Evolutionary conservation across 2,113 vertebrate species (phyloP).

Genomic region (Lasiurus cinereus): DNA sequence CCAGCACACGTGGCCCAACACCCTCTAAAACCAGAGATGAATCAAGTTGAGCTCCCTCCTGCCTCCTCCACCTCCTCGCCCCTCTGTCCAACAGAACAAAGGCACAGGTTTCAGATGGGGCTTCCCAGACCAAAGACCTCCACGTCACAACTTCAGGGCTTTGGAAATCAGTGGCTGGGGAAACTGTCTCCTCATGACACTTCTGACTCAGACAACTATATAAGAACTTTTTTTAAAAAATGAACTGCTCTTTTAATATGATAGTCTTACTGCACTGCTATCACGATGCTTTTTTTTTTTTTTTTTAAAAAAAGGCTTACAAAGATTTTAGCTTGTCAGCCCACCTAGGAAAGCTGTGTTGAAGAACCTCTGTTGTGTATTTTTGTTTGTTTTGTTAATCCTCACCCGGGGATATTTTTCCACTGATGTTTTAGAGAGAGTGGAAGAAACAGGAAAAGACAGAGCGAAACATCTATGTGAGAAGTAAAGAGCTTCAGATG

Average conservation of each 20-base stretch:
- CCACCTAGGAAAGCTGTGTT: neutral
- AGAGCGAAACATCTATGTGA: too few relatives aligned
- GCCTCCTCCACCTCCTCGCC: fast-evolving
- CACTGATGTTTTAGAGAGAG: too few relatives aligned
- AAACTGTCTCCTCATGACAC: too few relatives aligned
- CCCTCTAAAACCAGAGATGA: neutral
- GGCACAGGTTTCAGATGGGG: neutral
- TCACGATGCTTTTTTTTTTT: neutral
- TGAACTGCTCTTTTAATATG: neutral
- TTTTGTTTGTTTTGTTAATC: neutral
- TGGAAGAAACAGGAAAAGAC: too few relatives aligned
- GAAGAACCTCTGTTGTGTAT: neutral
- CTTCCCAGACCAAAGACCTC: neutral
- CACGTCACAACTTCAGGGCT: neutral
- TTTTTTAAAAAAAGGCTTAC: neutral
- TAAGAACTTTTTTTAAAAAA: neutral
- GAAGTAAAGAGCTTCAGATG: too few relatives aligned
- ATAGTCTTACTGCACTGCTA: neutral
- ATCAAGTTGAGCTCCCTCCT: too few relatives aligned
- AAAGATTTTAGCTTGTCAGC: neutral
- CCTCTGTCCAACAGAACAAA: neutral
- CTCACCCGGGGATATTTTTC: too few relatives aligned
- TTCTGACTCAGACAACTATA: neutral
- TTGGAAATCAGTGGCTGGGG: neutral
- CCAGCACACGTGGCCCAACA: neutral